A percentile compares a stretch with the other conserved stretches of the same genome.
Evolutionary conservation across 2,888 invertebrate genomes (phyloP).

Genomic region (Mycalesis mineus): DNA sequence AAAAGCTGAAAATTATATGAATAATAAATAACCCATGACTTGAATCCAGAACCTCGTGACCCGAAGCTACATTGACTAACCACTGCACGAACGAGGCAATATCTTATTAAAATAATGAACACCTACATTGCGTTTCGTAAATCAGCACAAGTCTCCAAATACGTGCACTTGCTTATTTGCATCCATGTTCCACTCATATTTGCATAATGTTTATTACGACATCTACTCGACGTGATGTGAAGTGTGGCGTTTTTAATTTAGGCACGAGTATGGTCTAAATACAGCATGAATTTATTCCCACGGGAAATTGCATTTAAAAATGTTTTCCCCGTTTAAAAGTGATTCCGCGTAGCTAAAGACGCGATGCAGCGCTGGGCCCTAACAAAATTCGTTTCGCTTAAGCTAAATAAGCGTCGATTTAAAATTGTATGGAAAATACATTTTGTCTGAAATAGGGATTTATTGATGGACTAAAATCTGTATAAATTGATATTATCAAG

Average conservation of each 20-base stretch:
- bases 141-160: background rate
- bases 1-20: no score
- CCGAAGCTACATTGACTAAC: no score
- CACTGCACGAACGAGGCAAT: no score
- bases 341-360: no score
- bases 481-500: no score
- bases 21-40: no score
- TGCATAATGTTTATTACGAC: background rate
- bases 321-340: background rate
- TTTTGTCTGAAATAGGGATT: background rate
- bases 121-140: no score
- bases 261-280: background rate
- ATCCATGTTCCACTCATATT: background rate
- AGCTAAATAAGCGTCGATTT: background rate
- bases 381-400: background rate
- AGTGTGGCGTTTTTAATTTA: background rate
- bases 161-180: background rate
- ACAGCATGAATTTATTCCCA: background rate
- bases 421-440: background rate
- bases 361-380: no score
- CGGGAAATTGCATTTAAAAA: background rate
- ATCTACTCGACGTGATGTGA: background rate
- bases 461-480: no score
- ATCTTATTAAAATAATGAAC: no score
- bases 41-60: no score